Evolutionary conservation across 2,797 vertebrate genomes (phyloP).

Genomic region (Pantherophis alleghaniensis): DNA sequence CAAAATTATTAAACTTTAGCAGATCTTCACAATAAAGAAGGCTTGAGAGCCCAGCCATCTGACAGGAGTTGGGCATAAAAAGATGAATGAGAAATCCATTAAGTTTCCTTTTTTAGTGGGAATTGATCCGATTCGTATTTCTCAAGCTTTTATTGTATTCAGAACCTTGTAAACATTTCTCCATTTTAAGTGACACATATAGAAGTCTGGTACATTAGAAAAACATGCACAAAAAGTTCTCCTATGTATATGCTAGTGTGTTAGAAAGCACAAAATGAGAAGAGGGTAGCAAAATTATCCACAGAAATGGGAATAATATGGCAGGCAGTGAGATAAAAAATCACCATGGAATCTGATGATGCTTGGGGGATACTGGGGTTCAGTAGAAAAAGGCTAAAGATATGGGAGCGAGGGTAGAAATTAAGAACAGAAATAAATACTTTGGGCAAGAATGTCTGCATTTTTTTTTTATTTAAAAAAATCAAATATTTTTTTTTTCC

Average conservation of each 20-base stretch:
- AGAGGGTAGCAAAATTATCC: background rate
- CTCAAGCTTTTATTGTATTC: background rate
- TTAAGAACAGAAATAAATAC: background rate
- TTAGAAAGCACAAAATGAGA: background rate
- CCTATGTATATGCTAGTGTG: background rate
- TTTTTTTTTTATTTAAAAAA: background rate
- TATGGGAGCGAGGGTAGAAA: background rate
- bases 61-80: background rate
- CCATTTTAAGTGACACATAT: conserved; percentile 25
- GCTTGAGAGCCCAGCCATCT: background rate
- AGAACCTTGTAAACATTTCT: conserved; percentile 38
- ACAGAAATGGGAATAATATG: background rate
- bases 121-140: background rate
- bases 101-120: background rate
- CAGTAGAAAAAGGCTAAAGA: background rate
- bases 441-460: background rate
- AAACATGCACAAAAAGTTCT: background rate
- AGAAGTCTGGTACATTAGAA: background rate
- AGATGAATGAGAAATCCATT: conserved; percentile 48
- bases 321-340: background rate
- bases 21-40: background rate
- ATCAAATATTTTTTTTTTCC: background rate
- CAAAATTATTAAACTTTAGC: background rate
- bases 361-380: background rate
- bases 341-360: background rate